Conservation (phyloP, 2,797 vertebrate species). For the Rhynchonycteris naso region DNA sequence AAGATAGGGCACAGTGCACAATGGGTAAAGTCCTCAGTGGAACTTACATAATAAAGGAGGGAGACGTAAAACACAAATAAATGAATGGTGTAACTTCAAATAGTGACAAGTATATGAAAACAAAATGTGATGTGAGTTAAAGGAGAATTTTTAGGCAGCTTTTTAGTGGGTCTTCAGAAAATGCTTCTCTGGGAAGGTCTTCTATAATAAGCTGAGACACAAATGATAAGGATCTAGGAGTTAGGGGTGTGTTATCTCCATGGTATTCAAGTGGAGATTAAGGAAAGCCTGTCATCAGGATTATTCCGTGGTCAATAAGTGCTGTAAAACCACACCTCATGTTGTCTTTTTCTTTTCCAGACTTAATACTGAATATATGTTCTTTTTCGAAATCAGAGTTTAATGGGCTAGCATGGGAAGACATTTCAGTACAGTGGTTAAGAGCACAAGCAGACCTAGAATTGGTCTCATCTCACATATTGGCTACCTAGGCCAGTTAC, state of each 20-base stretch:
- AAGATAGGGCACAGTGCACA: background rate
- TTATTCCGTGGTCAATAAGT: background rate
- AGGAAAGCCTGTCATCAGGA: background rate
- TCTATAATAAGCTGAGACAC: background rate
- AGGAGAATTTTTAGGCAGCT: background rate
- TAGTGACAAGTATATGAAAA: background rate
- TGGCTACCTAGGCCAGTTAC: background rate
- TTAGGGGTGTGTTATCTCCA: background rate
- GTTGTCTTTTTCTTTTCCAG: background rate
- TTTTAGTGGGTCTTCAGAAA: background rate
- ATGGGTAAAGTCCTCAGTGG: background rate
- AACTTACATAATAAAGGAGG: background rate
- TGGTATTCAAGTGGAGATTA: background rate
- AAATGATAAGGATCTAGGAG: background rate
- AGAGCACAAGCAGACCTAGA: background rate
- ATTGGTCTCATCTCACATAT: background rate
- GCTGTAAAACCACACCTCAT: background rate
- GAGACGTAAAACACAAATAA: background rate
- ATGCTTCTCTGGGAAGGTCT: background rate
- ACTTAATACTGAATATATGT: background rate
- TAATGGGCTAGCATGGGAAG: background rate
- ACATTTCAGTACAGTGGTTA: background rate
- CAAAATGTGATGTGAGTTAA: background rate
- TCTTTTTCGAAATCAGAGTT: background rate
- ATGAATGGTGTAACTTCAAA: background rate